phyloP scores from a whole-genome alignment of 2,797 vertebrate genomes.

The Gymnocypris eckloni region DNA sequence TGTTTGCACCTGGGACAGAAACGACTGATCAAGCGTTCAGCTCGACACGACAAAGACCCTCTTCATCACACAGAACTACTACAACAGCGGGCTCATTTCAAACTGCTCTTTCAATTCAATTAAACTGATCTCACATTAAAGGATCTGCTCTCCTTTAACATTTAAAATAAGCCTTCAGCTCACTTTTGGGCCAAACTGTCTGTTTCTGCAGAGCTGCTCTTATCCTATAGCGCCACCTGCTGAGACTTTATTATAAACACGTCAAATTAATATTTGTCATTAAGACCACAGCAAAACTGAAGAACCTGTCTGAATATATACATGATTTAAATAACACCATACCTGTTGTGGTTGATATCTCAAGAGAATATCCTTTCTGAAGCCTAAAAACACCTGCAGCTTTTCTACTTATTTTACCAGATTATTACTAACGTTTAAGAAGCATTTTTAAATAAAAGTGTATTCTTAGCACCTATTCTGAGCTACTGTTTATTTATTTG shows the following conservation, averaged over 20 bases:
- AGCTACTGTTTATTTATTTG: too few relatives aligned
- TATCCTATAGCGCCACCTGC: conserved; percentile 49
- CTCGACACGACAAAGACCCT: conserved; percentile 57
- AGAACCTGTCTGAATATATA: not conserved
- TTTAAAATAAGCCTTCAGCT: not conserved
- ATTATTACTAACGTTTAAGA: not conserved
- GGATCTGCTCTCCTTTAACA: not conserved
- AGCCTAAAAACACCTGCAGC: not conserved
- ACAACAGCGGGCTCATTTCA: conserved; percentile 60
- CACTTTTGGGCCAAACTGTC: not conserved
- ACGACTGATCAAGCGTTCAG: conserved; percentile 59
- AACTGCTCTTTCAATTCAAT: not conserved
- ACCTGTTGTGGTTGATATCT: not conserved
- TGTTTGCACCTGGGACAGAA: conserved; percentile 50
- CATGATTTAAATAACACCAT: too few relatives aligned
- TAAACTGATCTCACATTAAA: not conserved
- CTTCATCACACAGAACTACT: conserved; percentile 59
- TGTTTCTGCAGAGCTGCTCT: not conserved
- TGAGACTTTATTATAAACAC: not conserved
- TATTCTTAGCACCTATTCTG: not conserved
- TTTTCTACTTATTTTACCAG: not conserved
- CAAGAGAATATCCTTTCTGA: not conserved
- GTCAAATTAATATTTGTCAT: not conserved
- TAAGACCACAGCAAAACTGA: not conserved
- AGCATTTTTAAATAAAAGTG: not conserved